Base-by-base conservation (phyloP, 1,140 invertebrate species). In the Octopus sinensis region DNA sequence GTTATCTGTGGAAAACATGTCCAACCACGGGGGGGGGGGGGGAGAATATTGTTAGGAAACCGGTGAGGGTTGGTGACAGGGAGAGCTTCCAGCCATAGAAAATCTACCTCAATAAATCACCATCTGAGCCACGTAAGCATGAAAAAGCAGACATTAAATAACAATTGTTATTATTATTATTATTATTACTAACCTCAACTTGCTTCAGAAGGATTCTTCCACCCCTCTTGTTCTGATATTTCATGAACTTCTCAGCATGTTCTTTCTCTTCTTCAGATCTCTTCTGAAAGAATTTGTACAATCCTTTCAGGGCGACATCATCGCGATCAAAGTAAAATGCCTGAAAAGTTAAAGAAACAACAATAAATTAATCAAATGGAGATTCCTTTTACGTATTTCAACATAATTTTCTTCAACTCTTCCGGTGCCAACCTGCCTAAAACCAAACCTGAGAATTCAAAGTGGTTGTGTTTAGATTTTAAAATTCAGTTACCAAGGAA, bases 151-250 rank as follows among this genome's bases (percentile, higher is more conserved):
- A 43, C 30, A 43, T 43, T 43, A 43, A 43, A n/a, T n/a, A n/a
- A n/a, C n/a, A n/a, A n/a, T n/a, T n/a, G n/a, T n/a, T n/a, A n/a
- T n/a, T 23, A 23, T 23, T 23, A 43, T 43, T 43, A 43, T 43
- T 43, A 43, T 43, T 43, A 43, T 0, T 77, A 80, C 53, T 80
- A 62, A 89, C 87, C 85, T 88, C 81, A 23, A 89, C 82, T 80
- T 86, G 83, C 71, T 91, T 88, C n/a, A 92, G 84, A 30, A 92
- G 86, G 83, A 96, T 92, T 6, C 91, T 89, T 0, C 95, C 96
- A 7, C 96, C 96, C 52, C 96, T 91, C 85, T 94, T 93, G 88
- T 96, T 96, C 89, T 95, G 93, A 88, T 96, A 96, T 71, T 92
- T 92, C 92, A 96, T 94, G 5, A 94, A 88, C 82, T 91, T 93